A percentile compares a stretch with the other conserved stretches of the same genome.
Evolutionary conservation across 2,113 vertebrate species (phyloP).

Genomic region (Lasiurus borealis): DNA sequence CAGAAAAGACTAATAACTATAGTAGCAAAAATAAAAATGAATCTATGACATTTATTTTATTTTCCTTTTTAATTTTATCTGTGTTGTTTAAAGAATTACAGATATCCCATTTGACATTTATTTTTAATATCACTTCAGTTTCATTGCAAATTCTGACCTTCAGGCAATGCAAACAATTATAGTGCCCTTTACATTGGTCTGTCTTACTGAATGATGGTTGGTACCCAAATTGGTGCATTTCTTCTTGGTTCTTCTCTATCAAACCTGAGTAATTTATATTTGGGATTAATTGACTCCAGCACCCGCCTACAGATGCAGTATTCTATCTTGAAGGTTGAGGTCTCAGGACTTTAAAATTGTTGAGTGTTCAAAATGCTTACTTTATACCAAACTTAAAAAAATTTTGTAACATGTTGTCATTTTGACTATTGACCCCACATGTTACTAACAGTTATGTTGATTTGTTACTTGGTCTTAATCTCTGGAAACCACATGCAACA

Average conservation of each 20-base stretch:
- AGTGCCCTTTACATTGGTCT: background rate
- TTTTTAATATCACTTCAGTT: background rate
- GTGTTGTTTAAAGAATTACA: no score
- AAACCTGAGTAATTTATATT: background rate
- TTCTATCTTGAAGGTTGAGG: background rate
- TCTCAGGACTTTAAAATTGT: background rate
- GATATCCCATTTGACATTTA: background rate
- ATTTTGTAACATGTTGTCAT: no score
- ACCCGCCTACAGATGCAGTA: background rate
- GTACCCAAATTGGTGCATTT: background rate
- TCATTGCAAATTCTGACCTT: constrained; percentile 21
- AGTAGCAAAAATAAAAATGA: background rate
- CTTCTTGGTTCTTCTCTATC: background rate
- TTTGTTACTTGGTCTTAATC: background rate
- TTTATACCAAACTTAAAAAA: background rate
- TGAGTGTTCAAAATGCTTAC: background rate
- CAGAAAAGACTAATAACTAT: constrained; percentile 7
- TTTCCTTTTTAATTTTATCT: background rate
- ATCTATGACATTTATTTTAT: background rate
- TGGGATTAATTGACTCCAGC: background rate
- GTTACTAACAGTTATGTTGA: background rate
- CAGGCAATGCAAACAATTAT: background rate
- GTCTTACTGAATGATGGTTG: background rate
- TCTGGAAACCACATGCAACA: background rate
- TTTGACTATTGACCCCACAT: background rate